phyloP scores from a whole-genome alignment of 92 coral and sea anemone species.

The Isaurus tuberculatus region DNA sequence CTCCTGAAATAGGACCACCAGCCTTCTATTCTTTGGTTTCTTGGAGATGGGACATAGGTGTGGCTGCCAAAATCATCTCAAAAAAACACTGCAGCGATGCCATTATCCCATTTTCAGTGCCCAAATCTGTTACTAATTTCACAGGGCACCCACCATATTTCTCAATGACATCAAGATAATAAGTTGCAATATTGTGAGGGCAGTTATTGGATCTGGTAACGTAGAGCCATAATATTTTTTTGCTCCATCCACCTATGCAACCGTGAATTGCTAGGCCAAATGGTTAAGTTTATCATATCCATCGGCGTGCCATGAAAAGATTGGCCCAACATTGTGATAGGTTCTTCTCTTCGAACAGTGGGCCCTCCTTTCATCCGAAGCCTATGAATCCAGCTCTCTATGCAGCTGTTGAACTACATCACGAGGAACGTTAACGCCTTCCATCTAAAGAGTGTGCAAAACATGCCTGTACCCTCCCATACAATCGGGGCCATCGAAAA shows the following conservation, averaged over 20 bases:
- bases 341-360: conserved; percentile 11
- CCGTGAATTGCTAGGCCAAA: conserved; percentile 45
- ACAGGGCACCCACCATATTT: conserved; percentile 34
- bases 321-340: conserved; percentile 35
- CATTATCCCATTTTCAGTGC: conserved; percentile 45
- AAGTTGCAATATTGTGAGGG: conserved; percentile 53
- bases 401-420: conserved; percentile 39
- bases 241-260: conserved; percentile 64
- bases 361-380: conserved; percentile 28
- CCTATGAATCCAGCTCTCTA: conserved; percentile 37
- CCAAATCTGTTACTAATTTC: conserved; percentile 41
- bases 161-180: conserved; percentile 36
- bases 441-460: conserved; percentile 43
- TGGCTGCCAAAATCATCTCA: conserved; percentile 30
- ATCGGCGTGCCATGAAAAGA: conserved; percentile 3
- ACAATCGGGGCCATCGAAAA: conserved; percentile 42
- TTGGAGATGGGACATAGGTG: conserved; percentile 36
- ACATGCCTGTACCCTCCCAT: conserved; percentile 42
- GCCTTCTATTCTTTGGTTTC: conserved; percentile 22
- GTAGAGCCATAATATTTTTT: conserved; percentile 56
- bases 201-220: conserved; percentile 58
- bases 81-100: conserved; percentile 33
- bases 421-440: conserved; percentile 41
- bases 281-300: conserved; percentile 5
- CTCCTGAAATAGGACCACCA: conserved; percentile 24